phyloP scores from a whole-genome alignment of 2,113 vertebrate genomes.

The Myotis yumanensis region DNA sequence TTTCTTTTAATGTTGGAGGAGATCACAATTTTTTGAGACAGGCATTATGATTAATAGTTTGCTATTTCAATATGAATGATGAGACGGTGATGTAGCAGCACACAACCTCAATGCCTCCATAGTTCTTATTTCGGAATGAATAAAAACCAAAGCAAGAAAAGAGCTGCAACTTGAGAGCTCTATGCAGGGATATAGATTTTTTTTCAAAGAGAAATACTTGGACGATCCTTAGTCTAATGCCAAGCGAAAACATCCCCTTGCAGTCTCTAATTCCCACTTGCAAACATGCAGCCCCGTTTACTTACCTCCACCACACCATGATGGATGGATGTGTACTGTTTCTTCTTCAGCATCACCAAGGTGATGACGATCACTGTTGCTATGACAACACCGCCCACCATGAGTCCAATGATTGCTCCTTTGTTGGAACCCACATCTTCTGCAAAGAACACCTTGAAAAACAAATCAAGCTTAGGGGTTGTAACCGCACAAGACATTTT shows the following conservation, averaged over 20 bases:
- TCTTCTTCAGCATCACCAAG: conserved; percentile 99
- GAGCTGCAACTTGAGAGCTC: background rate
- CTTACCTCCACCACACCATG: conserved; percentile 98
- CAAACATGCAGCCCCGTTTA: background rate
- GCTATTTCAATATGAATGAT: background rate
- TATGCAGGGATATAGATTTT: background rate
- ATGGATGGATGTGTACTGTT: conserved; percentile 98
- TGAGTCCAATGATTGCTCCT: conserved; percentile 98
- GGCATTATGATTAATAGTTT: background rate
- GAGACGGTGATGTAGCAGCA: background rate
- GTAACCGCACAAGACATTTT: background rate
- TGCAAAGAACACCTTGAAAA: conserved; percentile 94
- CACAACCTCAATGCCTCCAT: background rate
- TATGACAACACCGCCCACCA: conserved; percentile 99
- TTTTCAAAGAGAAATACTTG: background rate
- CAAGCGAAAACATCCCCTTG: background rate
- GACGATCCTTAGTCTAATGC: background rate
- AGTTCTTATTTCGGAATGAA: background rate
- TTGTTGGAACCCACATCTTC: conserved; percentile 98
- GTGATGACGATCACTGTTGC: conserved; percentile 99
- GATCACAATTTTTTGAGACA: background rate
- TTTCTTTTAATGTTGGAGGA: background rate
- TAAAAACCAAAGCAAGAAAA: background rate
- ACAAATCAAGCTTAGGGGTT: conserved; percentile 4
- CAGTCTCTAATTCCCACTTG: background rate